Percentiles rank a stretch among this genome's conserved stretches.
These are phyloP conservation scores for Mimachlamys varia DNA, from an alignment of 2,888 invertebrate species.

Conservation along the genomic window DNA sequence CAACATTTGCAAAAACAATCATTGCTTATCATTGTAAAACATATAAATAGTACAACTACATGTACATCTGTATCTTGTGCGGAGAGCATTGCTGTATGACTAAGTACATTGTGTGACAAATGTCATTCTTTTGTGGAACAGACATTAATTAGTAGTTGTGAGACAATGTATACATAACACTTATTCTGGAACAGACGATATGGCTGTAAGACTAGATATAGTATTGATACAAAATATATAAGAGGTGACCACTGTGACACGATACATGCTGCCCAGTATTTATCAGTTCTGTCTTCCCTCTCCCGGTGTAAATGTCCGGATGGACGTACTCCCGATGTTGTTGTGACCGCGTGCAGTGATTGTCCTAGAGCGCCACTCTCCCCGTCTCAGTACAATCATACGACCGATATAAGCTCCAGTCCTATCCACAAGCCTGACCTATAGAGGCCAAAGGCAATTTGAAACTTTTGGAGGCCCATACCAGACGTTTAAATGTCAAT, in stretches of 20 bases:
- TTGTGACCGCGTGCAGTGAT: not conserved
- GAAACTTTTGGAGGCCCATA: constrained; percentile 31
- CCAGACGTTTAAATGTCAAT: constrained; percentile 34
- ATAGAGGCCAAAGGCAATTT: constrained; percentile 9
- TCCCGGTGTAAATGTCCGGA: not conserved
- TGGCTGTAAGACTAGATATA: not conserved
- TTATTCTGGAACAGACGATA: not conserved
- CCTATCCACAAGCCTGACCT: constrained; percentile 9
- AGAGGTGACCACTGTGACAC: not conserved
- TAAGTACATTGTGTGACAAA: too few relatives aligned
- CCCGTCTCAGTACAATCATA: not conserved
- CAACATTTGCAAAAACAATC: too few relatives aligned
- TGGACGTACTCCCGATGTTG: not conserved
- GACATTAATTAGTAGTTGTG: too few relatives aligned
- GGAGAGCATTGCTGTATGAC: too few relatives aligned
- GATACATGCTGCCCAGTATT: not conserved
- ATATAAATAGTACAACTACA: too few relatives aligned
- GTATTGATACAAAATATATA: not conserved
- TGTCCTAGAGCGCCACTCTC: constrained; percentile 17
- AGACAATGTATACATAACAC: not conserved
- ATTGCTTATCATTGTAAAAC: too few relatives aligned
- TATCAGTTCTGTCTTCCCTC: not conserved
- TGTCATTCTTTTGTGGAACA: too few relatives aligned
- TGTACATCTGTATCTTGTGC: too few relatives aligned
- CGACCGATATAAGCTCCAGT: constrained; percentile 3